phyloP scores from a whole-genome alignment of 1,140 invertebrate species.

The Metaphire vulgaris region DNA sequence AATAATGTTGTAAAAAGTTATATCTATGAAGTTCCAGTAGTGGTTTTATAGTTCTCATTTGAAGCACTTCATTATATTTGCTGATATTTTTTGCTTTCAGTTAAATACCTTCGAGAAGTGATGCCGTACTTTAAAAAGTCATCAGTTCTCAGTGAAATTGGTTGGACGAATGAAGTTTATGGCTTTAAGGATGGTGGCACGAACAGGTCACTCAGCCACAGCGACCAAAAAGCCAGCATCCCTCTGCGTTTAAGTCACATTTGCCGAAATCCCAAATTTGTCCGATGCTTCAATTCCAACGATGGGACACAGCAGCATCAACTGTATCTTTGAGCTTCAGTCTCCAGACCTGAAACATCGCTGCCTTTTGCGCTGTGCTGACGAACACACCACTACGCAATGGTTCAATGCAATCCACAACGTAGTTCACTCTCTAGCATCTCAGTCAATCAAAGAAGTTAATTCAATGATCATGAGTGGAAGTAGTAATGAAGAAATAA shows the following conservation, averaged over 20 bases:
- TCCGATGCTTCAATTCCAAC: slow-evolving; percentile 71
- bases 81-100: slow-evolving; percentile 55
- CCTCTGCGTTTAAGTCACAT: slow-evolving; percentile 83
- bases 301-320: slow-evolving; percentile 61
- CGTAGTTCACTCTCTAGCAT: slow-evolving; percentile 62
- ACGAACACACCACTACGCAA: slow-evolving; percentile 55
- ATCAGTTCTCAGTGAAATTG: slow-evolving; percentile 88
- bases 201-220: slow-evolving; percentile 32
- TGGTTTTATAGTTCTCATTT: too few relatives aligned
- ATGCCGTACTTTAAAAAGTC: slow-evolving; percentile 95
- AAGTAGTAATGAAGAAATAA: slow-evolving; percentile 62
- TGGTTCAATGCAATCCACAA: slow-evolving; percentile 93
- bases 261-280: slow-evolving; percentile 74
- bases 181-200: slow-evolving; percentile 12
- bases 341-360: slow-evolving; percentile 84
- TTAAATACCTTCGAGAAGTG: slow-evolving; percentile 93
- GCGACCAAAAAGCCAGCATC: slow-evolving; percentile 63
- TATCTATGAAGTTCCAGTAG: too few relatives aligned
- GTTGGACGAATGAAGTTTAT: slow-evolving; percentile 62
- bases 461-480: slow-evolving; percentile 45
- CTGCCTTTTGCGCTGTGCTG: slow-evolving; percentile 62
- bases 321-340: slow-evolving; percentile 71
- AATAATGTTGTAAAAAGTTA: too few relatives aligned
- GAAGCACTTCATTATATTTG: not conserved
- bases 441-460: slow-evolving; percentile 50